These are phyloP conservation scores for Plotosus lineatus DNA, from an alignment of 2,113 vertebrate species.

Conservation along the genomic window DNA sequence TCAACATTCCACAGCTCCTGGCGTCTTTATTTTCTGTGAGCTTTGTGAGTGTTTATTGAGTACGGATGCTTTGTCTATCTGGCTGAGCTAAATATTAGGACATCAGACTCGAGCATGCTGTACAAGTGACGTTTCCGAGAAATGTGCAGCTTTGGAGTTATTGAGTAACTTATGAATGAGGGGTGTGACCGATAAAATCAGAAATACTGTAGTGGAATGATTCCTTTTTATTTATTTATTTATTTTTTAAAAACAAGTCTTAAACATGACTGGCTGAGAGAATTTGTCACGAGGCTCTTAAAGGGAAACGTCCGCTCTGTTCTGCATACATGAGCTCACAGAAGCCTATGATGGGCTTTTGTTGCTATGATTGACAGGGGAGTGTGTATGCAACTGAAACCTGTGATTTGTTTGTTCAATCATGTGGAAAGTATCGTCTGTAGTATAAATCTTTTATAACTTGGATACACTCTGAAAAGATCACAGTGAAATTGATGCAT, in stretches of 20 bases:
- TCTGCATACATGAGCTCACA: too few relatives aligned
- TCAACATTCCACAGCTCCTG: not conserved
- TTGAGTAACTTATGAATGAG: constrained; percentile 8
- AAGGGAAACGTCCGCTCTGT: too few relatives aligned
- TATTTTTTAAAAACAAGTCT: too few relatives aligned
- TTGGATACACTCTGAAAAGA: not conserved
- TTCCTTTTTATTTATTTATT: too few relatives aligned
- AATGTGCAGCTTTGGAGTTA: not conserved
- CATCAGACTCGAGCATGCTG: constrained; percentile 10
- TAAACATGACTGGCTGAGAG: not conserved
- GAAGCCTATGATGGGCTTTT: too few relatives aligned
- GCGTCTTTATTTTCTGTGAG: not conserved
- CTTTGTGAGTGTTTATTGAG: not conserved
- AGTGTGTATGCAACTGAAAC: too few relatives aligned
- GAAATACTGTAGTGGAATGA: not conserved
- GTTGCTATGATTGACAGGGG: too few relatives aligned
- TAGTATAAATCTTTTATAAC: not conserved
- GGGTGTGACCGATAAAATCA: not conserved
- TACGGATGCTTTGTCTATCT: not conserved
- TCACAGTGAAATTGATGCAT: not conserved
- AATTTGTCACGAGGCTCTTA: not conserved
- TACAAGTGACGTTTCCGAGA: not conserved
- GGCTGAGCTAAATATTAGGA: not conserved
- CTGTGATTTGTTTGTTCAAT: too few relatives aligned
- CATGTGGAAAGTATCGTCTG: too few relatives aligned